Percentiles rank a stretch among this genome's conserved stretches.
Conservation (phyloP, 2,113 vertebrate genomes). For the Furnarius figulus region DNA sequence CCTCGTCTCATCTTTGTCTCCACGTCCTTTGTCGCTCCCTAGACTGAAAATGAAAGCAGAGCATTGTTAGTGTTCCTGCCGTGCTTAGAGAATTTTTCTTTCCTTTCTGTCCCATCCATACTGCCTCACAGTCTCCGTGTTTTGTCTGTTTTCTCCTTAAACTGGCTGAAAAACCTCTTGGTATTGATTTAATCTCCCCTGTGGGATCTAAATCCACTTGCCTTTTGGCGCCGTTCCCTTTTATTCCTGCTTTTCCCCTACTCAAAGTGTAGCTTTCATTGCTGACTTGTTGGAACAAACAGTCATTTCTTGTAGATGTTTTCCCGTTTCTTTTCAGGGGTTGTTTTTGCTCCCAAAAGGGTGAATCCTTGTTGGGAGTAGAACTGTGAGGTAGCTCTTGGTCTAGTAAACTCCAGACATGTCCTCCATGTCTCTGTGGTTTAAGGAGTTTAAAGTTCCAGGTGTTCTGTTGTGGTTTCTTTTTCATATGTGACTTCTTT, state of each 20-base stretch:
- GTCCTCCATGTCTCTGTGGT: neutral
- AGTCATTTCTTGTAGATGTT: neutral
- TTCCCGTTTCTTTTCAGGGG: neutral
- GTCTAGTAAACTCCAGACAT: neutral
- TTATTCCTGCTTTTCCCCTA: neutral
- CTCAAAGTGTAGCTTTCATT: neutral
- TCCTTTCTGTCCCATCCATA: neutral
- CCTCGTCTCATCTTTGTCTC: neutral
- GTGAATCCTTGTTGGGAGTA: neutral
- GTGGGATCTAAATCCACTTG: neutral
- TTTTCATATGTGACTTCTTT: neutral
- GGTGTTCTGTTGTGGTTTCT: neutral
- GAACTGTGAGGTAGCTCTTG: neutral
- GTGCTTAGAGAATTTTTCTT: neutral
- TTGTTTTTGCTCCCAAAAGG: neutral
- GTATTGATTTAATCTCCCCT: conserved; percentile 1
- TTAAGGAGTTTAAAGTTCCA: neutral
- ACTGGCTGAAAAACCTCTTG: neutral
- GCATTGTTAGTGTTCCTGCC: neutral
- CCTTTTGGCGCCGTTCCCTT: neutral
- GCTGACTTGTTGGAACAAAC: neutral
- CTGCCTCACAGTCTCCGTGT: neutral
- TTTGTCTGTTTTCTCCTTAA: neutral
- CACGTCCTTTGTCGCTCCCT: neutral
- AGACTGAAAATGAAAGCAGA: neutral